Evolutionary conservation across 2,888 invertebrate species (phyloP).

Genomic region (Zygogramma bicolorata): DNA sequence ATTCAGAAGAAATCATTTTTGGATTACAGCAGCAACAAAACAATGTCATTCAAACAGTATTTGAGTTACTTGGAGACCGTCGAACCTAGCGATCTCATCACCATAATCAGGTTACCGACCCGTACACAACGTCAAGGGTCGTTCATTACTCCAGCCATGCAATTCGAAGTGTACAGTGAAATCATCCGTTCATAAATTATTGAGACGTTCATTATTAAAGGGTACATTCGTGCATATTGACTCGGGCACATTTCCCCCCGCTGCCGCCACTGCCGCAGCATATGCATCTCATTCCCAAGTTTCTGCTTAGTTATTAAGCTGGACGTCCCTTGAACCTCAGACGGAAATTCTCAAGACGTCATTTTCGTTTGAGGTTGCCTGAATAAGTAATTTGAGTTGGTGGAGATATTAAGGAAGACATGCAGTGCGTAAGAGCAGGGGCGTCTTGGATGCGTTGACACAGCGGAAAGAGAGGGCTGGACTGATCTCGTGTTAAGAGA

Average conservation of each 20-base stretch:
- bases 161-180: background rate
- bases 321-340: constrained; percentile 26
- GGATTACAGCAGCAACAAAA: too few species aligned
- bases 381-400: constrained; percentile 34
- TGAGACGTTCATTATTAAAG: constrained; percentile 17
- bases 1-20: too few species aligned
- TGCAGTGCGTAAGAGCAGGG: constrained; percentile 22
- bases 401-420: constrained; percentile 22
- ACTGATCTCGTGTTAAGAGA: too few species aligned
- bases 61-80: background rate
- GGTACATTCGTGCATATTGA: constrained; percentile 20
- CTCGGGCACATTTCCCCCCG: background rate
- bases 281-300: constrained; percentile 31
- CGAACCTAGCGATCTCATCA: background rate
- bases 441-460: background rate
- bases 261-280: constrained; percentile 14
- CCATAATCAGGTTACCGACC: background rate
- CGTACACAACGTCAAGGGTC: background rate
- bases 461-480: too few species aligned
- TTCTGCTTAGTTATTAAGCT: constrained; percentile 39
- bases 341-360: constrained; percentile 31
- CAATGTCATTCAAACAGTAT: too few species aligned
- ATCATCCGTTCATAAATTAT: background rate
- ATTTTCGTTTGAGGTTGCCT: constrained; percentile 27
- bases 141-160: background rate